Percentiles rank a stretch among this genome's conserved stretches.
phyloP scores from a whole-genome alignment of 2,113 vertebrate species.

The Probosciger aterrimus region DNA sequence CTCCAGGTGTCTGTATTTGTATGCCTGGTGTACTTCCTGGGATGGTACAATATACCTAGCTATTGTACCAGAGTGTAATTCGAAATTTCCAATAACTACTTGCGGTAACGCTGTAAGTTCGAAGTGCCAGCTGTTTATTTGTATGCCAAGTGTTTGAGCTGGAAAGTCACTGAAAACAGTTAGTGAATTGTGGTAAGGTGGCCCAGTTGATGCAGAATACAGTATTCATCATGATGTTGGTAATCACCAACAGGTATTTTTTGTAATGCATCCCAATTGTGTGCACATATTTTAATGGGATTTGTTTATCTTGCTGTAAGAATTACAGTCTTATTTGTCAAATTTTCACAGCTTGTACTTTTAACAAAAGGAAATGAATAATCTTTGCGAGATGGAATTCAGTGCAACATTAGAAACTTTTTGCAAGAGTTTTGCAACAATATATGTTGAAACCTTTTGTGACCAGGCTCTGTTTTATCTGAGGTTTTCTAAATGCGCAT shows the following conservation, averaged over 20 bases:
- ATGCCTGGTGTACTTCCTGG: not conserved
- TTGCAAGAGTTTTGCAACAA: slow-evolving; percentile 17
- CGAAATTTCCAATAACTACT: not conserved
- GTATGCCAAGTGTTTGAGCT: not conserved
- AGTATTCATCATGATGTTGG: not conserved
- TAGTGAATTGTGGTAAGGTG: not conserved
- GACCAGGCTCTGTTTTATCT: not conserved
- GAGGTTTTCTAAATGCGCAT: not conserved
- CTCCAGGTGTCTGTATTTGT: not conserved
- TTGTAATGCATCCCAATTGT: not conserved
- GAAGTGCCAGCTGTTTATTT: not conserved
- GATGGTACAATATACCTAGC: not conserved
- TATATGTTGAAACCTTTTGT: not conserved
- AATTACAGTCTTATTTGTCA: not conserved
- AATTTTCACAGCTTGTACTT: not conserved
- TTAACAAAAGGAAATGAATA: not conserved
- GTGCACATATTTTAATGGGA: not conserved
- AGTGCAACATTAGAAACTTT: not conserved
- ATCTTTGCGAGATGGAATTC: not conserved
- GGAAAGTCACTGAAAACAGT: not conserved
- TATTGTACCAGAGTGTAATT: not conserved
- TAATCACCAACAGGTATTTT: not conserved
- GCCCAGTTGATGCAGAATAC: not conserved
- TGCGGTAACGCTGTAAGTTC: not conserved
- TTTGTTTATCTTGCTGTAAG: not conserved